Conservation (phyloP, 2,113 vertebrate species). For the Irena cyanogastra region DNA sequence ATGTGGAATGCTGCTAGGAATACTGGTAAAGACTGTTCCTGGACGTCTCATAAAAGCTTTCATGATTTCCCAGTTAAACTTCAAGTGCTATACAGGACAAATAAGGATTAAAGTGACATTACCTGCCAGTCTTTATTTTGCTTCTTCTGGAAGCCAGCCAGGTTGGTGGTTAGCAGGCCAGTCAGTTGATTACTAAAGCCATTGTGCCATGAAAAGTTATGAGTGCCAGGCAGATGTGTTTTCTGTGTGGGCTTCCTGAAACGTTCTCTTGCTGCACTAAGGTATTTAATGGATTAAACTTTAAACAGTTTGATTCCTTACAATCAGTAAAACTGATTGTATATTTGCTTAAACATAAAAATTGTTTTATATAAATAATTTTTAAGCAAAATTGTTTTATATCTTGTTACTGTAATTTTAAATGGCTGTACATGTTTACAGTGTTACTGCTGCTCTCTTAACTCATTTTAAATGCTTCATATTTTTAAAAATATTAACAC, state of each 20-base stretch:
- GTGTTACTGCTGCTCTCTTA: not conserved
- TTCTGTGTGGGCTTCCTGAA: not conserved
- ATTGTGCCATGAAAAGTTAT: not conserved
- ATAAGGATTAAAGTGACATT: not conserved
- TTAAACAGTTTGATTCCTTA: not conserved
- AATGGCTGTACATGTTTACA: not conserved
- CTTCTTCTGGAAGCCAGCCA: not conserved
- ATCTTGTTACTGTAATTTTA: not conserved
- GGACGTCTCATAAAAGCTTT: not conserved
- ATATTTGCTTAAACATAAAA: not conserved
- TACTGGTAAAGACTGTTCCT: not conserved
- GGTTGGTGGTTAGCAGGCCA: not conserved
- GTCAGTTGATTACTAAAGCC: not conserved
- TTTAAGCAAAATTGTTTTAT: not conserved
- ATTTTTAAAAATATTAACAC: not conserved
- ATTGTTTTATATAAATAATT: not conserved
- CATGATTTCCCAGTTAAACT: not conserved
- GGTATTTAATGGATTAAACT: not conserved
- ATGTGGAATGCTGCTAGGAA: not conserved
- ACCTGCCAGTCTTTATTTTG: not conserved
- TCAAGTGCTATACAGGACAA: not conserved
- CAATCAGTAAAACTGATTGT: not conserved
- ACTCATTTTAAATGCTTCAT: not conserved
- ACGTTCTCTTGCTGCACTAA: not conserved
- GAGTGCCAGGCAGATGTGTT: not conserved